A percentile compares a stretch with the other conserved stretches of the same genome.
Evolutionary conservation across 2,797 vertebrate genomes (phyloP).

Genomic region (Parauchenoglanis ngamensis): DNA sequence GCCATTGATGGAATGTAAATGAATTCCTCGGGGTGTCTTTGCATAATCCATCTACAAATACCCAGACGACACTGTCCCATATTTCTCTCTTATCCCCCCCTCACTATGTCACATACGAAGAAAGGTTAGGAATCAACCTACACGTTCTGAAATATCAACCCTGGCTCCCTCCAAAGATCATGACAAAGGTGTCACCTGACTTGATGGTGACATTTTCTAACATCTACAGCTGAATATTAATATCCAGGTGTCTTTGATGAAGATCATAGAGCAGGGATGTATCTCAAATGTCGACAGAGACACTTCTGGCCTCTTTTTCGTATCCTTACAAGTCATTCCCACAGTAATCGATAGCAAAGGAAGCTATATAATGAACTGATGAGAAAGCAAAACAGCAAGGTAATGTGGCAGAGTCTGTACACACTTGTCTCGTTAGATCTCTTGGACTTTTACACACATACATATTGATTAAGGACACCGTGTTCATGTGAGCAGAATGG

Average conservation of each 20-base stretch:
- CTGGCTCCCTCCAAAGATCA: not conserved
- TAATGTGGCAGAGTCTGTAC: not conserved
- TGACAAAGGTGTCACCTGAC: not conserved
- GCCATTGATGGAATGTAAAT: not conserved
- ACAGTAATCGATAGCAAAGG: not conserved
- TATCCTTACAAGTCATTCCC: not conserved
- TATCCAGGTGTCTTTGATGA: not conserved
- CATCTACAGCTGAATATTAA: slow-evolving; percentile 7
- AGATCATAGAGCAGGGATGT: not conserved
- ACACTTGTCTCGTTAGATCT: not conserved
- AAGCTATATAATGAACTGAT: not conserved
- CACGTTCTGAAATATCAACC: not conserved
- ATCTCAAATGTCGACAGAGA: not conserved
- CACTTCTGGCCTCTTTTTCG: not conserved
- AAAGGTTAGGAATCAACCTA: not conserved
- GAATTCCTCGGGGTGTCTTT: not conserved
- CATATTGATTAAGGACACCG: not conserved
- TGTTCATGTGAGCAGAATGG: not conserved
- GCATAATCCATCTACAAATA: not conserved
- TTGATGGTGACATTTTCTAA: not conserved
- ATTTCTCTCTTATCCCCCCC: not conserved
- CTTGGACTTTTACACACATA: not conserved
- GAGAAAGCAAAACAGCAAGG: not conserved
- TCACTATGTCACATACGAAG: not conserved
- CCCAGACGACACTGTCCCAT: too few relatives aligned